Evolutionary conservation across 2,888 invertebrate species (phyloP), one percentile per base, ranked within the genome.

Genomic region (Drosophila robusta): DNA sequence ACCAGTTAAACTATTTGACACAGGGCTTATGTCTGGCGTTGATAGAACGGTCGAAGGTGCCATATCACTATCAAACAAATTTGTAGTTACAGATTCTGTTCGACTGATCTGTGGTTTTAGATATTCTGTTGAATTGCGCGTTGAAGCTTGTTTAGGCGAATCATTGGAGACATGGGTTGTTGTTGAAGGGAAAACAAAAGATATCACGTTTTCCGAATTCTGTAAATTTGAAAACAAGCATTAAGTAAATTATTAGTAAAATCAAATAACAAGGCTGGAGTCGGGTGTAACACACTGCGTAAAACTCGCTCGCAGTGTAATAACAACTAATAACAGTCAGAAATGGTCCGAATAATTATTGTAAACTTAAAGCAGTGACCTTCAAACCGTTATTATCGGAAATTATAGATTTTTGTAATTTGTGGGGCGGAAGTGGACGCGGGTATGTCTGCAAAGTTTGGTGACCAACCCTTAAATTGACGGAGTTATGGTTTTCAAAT

Each of bases 151-250:
- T 87, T 93, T 95, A 73, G 90, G 89, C 71, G 91, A 89, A 74
- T 91, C 89, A 81, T 90, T 91, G 70, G 89, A 87, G 77, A 90
- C 86, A 76, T 91, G 91, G 81, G 91, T 90, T 92, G 95, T 94
- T 90, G 95, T 93, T 90, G 94, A 93, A 91, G 94, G 93, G 92
- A 95, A 95, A 91, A 95, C 95, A 92, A 95, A 95, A 92, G 95
- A 95, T 92, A 95, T 95, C 93, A 95, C 73, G 73, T 83, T 95
- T 93, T 95, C 96, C 93, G 96, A 95, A 92, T 95, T 95, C 95
- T 95, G 93, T 14, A 11, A 93, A 54, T 46, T 14, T 26, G 4
- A 55, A 18, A 50, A 49, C n/a, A 16, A 29, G 0, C 2, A 14
- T 93, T 67, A 80, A 50, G 57, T 47, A 72, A 44, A 38, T 62